A percentile compares a stretch with the other conserved stretches of the same genome.
Conservation (phyloP, 2,113 vertebrate genomes). For the Micromys minutus region DNA sequence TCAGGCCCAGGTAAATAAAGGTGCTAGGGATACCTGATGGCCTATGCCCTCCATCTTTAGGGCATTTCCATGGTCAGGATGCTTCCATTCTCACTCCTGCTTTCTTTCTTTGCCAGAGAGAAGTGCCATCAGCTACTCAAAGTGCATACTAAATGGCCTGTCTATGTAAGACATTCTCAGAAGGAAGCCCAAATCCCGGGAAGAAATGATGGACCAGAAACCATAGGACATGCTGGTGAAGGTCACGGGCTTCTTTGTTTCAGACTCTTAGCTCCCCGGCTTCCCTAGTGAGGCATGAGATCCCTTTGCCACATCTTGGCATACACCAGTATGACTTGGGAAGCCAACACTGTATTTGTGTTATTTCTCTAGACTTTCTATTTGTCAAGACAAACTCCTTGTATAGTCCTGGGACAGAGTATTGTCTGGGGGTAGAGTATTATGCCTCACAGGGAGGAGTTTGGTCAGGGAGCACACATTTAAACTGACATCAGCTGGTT, state of each 20-base stretch:
- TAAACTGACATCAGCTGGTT: constrained; percentile 67
- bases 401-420: neutral
- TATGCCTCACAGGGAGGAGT: constrained; percentile 55
- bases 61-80: neutral
- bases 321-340: neutral
- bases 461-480: constrained; percentile 73
- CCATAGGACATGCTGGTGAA: too few relatives aligned
- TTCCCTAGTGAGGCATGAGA: accelerated
- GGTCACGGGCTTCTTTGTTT: neutral
- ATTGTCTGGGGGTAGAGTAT: neutral
- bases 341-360: neutral
- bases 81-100: accelerated
- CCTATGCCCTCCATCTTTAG: accelerated
- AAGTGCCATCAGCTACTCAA: neutral
- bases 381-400: constrained; percentile 41
- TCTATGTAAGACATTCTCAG: neutral
- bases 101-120: neutral
- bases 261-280: neutral
- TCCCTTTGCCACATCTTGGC: too few relatives aligned
- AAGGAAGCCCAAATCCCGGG: neutral
- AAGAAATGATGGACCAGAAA: neutral
- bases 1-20: accelerated
- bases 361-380: neutral
- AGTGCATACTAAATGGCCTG: accelerated
- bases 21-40: accelerated